Percentiles rank a stretch among this genome's conserved stretches.
Evolutionary conservation across 2,888 invertebrate genomes (phyloP).

Genomic region (Dicranocentrus wangi): DNA sequence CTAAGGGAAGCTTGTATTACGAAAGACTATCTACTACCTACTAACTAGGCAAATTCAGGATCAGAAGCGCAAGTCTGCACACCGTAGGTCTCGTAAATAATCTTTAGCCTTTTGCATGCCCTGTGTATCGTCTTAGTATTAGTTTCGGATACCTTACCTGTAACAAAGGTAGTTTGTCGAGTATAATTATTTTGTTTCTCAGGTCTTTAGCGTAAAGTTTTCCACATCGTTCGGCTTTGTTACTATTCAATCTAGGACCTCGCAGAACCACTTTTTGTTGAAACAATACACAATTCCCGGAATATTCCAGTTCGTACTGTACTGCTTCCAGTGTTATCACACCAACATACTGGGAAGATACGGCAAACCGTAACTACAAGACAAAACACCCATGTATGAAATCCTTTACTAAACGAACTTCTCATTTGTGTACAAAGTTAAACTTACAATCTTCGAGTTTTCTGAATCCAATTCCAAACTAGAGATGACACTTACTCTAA

Average conservation of each 20-base stretch:
- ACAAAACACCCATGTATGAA: neutral
- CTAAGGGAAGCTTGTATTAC: no score
- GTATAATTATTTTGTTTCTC: slow-evolving; percentile 83
- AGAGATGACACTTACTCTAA: slow-evolving; percentile 46
- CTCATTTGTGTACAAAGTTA: neutral
- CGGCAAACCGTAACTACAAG: slow-evolving; percentile 66
- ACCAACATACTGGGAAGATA: slow-evolving; percentile 43
- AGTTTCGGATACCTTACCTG: no score
- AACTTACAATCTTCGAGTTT: slow-evolving; percentile 62
- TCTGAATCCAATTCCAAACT: slow-evolving; percentile 58
- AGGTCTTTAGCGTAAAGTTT: slow-evolving; percentile 80
- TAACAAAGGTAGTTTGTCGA: slow-evolving; percentile 87
- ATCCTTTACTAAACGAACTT: neutral
- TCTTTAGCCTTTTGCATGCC: no score
- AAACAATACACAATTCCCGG: slow-evolving; percentile 74
- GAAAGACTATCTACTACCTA: no score
- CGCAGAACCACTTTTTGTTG: slow-evolving; percentile 76
- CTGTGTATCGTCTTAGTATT: no score
- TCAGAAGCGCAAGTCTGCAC: no score
- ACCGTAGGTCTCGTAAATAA: no score
- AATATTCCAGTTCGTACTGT: slow-evolving; percentile 60
- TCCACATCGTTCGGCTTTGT: slow-evolving; percentile 77
- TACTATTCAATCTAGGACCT: slow-evolving; percentile 78
- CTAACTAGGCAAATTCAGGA: no score
- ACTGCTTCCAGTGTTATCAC: slow-evolving; percentile 57